Evolutionary conservation across 37 sponge, comb jelly and placozoan species (phyloP).

Genomic region (Ianthella basta): DNA sequence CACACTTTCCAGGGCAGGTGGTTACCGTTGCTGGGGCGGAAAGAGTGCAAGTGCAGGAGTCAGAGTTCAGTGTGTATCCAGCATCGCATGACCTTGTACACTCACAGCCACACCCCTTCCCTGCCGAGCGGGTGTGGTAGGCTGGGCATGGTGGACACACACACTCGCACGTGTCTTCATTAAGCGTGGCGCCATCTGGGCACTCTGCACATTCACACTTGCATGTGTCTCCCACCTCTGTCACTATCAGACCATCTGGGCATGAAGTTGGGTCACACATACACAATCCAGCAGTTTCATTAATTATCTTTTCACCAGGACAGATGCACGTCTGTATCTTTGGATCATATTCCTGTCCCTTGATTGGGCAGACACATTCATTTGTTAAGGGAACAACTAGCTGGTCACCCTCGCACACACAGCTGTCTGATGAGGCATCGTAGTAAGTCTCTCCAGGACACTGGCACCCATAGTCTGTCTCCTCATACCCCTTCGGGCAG

Average conservation of each 20-base stretch:
- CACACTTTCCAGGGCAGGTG: no score
- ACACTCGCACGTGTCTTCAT: constrained; percentile 9
- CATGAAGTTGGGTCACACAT: neutral
- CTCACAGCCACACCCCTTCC: no score
- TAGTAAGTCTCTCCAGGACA: constrained; percentile 2
- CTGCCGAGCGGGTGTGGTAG: neutral
- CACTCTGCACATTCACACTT: constrained; percentile 16
- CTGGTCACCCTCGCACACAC: constrained; percentile 14
- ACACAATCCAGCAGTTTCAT: neutral
- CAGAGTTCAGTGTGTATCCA: no score
- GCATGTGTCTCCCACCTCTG: neutral
- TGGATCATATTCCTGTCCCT: constrained; percentile 1
- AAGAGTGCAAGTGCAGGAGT: no score
- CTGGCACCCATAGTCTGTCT: neutral
- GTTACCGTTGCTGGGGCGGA: no score
- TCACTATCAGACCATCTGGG: neutral
- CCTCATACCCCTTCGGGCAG: neutral
- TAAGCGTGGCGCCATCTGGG: neutral
- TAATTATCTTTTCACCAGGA: constrained; percentile 14
- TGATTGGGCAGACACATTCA: constrained; percentile 11
- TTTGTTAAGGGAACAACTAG: neutral
- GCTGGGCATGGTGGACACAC: constrained; percentile 1
- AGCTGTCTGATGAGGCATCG: neutral
- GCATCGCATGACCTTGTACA: no score
- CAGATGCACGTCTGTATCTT: neutral